Percentiles rank a stretch among this genome's conserved stretches.
Conservation (phyloP, 2,113 vertebrate genomes). For the Eretmochelys imbricata region DNA sequence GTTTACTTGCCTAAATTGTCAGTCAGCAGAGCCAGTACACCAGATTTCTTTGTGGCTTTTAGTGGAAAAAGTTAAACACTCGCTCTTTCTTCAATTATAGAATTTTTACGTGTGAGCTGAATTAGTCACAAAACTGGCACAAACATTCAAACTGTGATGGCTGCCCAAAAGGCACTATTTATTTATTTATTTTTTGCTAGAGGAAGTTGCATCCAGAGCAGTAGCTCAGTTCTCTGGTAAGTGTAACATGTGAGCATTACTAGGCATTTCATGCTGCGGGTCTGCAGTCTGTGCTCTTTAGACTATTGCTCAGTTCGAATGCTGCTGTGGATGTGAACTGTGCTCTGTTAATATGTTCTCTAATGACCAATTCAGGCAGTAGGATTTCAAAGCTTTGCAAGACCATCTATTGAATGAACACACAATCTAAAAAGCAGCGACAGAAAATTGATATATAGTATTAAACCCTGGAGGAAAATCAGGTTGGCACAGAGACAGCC, state of each 20-base stretch:
- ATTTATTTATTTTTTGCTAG: slow-evolving; percentile 44
- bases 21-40: slow-evolving; percentile 78
- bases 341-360: neutral
- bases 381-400: neutral
- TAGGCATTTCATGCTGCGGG: slow-evolving; percentile 77
- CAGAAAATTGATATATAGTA: slow-evolving; percentile 44
- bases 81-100: slow-evolving; percentile 75
- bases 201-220: slow-evolving; percentile 80
- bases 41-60: slow-evolving; percentile 81
- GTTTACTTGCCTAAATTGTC: slow-evolving; percentile 79
- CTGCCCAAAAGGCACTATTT: slow-evolving; percentile 59
- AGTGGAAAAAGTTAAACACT: slow-evolving; percentile 83
- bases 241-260: slow-evolving; percentile 85
- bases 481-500: slow-evolving; percentile 74
- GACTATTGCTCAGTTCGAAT: slow-evolving; percentile 69
- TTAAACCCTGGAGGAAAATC: slow-evolving; percentile 69
- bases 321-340: slow-evolving; percentile 30
- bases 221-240: slow-evolving; percentile 74
- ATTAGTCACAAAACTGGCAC: slow-evolving; percentile 82
- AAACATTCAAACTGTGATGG: slow-evolving; percentile 62
- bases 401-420: slow-evolving; percentile 51
- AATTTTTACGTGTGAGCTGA: slow-evolving; percentile 73
- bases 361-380: neutral
- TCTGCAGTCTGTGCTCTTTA: slow-evolving; percentile 76
- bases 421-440: slow-evolving; percentile 30